Evolutionary conservation across 2,888 invertebrate species (phyloP), one percentile per base, ranked within the genome.

Genomic region (Micoletzkya japonica): DNA sequence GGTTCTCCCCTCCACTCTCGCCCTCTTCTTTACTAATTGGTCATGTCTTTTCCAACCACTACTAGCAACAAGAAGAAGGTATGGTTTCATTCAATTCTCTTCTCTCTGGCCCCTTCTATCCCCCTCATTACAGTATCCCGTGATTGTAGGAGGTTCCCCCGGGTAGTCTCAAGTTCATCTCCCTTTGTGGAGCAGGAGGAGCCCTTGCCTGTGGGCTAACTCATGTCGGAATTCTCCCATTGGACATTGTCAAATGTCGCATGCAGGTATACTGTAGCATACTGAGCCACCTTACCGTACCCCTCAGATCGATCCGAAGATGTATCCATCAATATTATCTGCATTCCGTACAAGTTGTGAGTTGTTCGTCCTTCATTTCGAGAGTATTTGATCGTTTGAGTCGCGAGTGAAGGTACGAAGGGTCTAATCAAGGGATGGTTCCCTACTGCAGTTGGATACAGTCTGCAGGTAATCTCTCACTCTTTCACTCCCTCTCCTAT

Each of bases 341-440:
- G 54, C 44, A 20, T 66, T 54, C 54, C 54, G 54, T 4, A 54
- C 64, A 17, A 66, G 54, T 24, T 20, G 63, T 63, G 50, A 44
- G 60, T 50, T 20, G 20, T 56, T 32, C 30, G 30, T 56, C 28
- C 17, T 30, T 56, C 32, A 2, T n/a, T 52, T 28, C 50, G 4
- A 52, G 0, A 10, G 24, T 52, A 52, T 30, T 30, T 32, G 32
- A 57, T 6, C 79, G 87, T 93, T 14, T 92, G 95, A 1, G 85
- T 95, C n/a, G 89, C 89, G 63, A 96, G 97, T 88, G 95, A 93
- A 86, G 94, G 95, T 77, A 85, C 90, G 70, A 89, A 90, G 57
- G 94, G 94, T 28, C 89, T 97, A 72, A 93, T 90, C 61, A 93
- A 91, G 87, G 97, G 97, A 71, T 97, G 97, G 97, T 95, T 96